These are phyloP conservation scores for Kryptolebias marmoratus DNA, from an alignment of 2,113 vertebrate species.

Conservation along the genomic window DNA sequence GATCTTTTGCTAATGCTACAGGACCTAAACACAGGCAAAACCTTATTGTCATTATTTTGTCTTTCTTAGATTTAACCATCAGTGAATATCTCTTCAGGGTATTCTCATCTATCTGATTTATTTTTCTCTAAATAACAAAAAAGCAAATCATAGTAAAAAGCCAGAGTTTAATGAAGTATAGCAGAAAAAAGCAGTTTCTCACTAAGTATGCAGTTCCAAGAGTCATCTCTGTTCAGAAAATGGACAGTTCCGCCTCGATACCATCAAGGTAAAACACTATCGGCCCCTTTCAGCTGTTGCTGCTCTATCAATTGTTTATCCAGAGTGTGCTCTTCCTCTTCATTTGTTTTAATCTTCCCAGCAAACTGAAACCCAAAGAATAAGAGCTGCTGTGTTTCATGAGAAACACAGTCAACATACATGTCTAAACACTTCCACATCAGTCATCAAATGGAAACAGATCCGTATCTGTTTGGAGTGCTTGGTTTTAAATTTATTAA, in stretches of 20 bases:
- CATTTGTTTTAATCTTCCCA: slow-evolving; percentile 45
- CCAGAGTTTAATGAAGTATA: slow-evolving; percentile 40
- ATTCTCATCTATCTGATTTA: slow-evolving; percentile 10
- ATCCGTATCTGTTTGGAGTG: slow-evolving; percentile 16
- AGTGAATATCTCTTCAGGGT: slow-evolving; percentile 55
- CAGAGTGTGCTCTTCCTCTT: slow-evolving; percentile 25
- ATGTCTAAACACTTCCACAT: slow-evolving; percentile 46
- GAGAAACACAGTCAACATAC: slow-evolving; percentile 22
- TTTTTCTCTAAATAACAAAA: slow-evolving; percentile 49
- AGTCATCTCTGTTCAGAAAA: slow-evolving; percentile 70
- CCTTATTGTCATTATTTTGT: slow-evolving; percentile 28
- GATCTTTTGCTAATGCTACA: too few species aligned
- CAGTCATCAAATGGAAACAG: slow-evolving; percentile 38
- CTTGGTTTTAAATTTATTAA: slow-evolving; percentile 40
- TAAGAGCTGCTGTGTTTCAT: slow-evolving; percentile 16
- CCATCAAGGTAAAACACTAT: slow-evolving; percentile 63
- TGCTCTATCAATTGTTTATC: slow-evolving; percentile 37
- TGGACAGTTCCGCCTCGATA: slow-evolving; percentile 64
- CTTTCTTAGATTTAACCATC: slow-evolving; percentile 40
- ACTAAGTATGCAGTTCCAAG: slow-evolving; percentile 47
- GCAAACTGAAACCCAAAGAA: slow-evolving; percentile 26
- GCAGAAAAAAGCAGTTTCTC: slow-evolving; percentile 50
- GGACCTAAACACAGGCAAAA: too few species aligned
- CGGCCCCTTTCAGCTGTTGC: slow-evolving; percentile 63
- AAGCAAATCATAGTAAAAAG: slow-evolving; percentile 20